Evolutionary conservation across 92 coral and sea anemone genomes (phyloP).

Genomic region (Zoanthus solanderi): DNA sequence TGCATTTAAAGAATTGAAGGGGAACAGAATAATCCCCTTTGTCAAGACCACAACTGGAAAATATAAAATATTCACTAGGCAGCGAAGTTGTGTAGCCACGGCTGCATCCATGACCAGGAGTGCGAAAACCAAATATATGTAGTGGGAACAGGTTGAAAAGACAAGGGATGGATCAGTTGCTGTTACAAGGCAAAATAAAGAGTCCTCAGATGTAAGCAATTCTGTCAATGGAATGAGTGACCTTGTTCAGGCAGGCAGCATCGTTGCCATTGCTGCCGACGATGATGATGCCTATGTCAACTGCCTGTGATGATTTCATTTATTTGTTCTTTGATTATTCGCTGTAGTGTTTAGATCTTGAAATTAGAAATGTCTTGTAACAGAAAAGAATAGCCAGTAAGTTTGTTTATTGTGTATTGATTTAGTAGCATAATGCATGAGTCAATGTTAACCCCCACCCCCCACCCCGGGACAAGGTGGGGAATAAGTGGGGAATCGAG

Average conservation of each 20-base stretch:
- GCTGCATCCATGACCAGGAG: background rate
- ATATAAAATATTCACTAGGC: background rate
- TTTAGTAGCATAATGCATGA: no score
- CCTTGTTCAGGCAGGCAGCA: background rate
- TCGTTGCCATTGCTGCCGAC: background rate
- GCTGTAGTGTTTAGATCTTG: no score
- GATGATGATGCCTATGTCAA: background rate
- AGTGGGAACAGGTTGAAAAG: background rate
- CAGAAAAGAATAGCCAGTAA: no score
- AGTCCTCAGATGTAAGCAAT: background rate
- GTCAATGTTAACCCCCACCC: no score
- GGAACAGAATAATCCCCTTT: background rate
- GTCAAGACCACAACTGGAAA: background rate
- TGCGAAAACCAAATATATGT: background rate
- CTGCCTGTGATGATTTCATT: background rate
- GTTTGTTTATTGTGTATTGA: no score
- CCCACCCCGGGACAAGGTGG: no score
- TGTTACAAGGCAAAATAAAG: background rate
- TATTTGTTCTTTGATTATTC: no score
- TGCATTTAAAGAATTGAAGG: background rate
- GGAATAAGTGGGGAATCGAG: no score
- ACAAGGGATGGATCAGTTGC: background rate
- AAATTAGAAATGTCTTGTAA: no score
- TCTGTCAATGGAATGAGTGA: background rate
- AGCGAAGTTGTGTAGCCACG: background rate